Base-by-base conservation (phyloP, 2,113 vertebrate genomes). In the Neotragus moschatus region DNA sequence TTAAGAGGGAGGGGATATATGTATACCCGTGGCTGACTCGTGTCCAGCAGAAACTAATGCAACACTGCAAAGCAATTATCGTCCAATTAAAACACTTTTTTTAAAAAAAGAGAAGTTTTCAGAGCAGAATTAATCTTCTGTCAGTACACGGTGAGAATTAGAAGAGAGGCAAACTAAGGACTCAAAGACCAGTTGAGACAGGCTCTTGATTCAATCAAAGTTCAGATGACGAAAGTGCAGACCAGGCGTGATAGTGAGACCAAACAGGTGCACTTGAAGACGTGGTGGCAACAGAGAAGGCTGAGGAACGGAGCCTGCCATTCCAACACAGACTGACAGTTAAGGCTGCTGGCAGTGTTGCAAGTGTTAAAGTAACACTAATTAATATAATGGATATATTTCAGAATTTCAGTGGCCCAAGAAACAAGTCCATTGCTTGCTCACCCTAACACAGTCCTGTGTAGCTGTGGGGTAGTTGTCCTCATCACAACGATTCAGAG, bases 381-480 rank as follows among this genome's bases (percentile, higher is more conserved):
- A 28, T 53, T 61, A 90, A 77, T 13, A 13, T 53, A 90, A 75
- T 11, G 84, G 39, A 88, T 36, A 60, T 8, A 47, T 10, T 88
- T 93, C 13, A 88, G 91, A 89, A 56, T 12, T 23, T 26, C 51
- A 51, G 1, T 30, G 26, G 9, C 45, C 10, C 91, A 70, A 51
- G 39, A 82, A 85, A 25, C 45, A 81, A 90, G 28, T 61, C 43
- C 63, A 49, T 25, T 60, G 23, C 7, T 61, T 26, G 23, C 9
- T 49, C 30, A 49, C 26, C 6, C 10, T 70, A 73, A 23, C 66
- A 49, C 28, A 73, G 39, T 43, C 7, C 13, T 53, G 7, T 28
- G 30, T 4, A n/a, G 26, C 26, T 84, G 0, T 1, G 33, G 33
- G 21, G 6, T 9, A 47, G 14, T 0, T 13, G 21, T 17, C 56